Conservation (phyloP, 1,140 invertebrate genomes). For the Bombus haemorrhoidalis region DNA sequence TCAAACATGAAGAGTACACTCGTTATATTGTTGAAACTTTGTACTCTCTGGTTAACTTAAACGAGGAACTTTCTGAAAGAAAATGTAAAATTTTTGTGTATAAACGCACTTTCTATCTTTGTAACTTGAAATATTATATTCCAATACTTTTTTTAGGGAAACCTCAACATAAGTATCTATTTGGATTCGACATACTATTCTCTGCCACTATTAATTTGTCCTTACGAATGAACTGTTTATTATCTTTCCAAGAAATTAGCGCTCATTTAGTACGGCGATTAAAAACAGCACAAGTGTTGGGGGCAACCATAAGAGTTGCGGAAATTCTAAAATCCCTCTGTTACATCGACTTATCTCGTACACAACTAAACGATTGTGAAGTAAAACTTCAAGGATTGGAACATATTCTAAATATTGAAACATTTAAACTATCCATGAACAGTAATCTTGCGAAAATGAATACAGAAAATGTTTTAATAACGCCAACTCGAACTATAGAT, state of each 20-base stretch:
- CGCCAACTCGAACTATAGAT: slow-evolving; percentile 38
- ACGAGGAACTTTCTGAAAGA: slow-evolving; percentile 41
- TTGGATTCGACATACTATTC: slow-evolving; percentile 64
- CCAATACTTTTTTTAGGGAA: slow-evolving; percentile 19
- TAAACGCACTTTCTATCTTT: not conserved
- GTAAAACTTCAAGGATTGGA: slow-evolving; percentile 76
- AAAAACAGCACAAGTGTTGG: slow-evolving; percentile 70
- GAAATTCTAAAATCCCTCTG: slow-evolving; percentile 74
- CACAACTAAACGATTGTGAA: slow-evolving; percentile 72
- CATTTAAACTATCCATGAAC: slow-evolving; percentile 57
- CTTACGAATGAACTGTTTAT: slow-evolving; percentile 70
- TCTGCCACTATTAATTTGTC: slow-evolving; percentile 60
- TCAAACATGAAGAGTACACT: slow-evolving; percentile 69
- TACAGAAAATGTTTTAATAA: not conserved
- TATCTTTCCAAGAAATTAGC: slow-evolving; percentile 72
- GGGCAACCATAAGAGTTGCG: slow-evolving; percentile 70
- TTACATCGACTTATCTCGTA: slow-evolving; percentile 73
- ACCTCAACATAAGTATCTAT: slow-evolving; percentile 48
- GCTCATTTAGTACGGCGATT: slow-evolving; percentile 70
- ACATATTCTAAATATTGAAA: slow-evolving; percentile 74
- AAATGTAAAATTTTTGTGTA: slow-evolving; percentile 61
- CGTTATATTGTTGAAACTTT: slow-evolving; percentile 65
- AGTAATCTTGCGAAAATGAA: not conserved
- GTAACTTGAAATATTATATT: not conserved
- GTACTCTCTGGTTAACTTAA: slow-evolving; percentile 67